Conservation (phyloP, 2,797 vertebrate species). For the Alauda arvensis region DNA sequence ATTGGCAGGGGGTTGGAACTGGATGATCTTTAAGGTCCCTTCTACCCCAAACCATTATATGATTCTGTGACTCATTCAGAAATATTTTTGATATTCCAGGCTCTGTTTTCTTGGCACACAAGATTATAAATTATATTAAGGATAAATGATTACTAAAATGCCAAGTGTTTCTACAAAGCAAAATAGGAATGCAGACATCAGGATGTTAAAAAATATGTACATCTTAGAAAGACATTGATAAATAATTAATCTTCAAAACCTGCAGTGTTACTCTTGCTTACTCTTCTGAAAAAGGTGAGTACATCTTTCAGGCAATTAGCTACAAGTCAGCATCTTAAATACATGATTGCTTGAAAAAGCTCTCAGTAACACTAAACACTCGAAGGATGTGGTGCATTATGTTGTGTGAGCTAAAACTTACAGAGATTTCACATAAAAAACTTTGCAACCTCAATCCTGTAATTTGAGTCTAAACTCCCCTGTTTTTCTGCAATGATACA, state of each 20-base stretch:
- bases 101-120: neutral
- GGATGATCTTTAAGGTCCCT: no score
- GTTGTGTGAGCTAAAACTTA: neutral
- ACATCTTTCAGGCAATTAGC: neutral
- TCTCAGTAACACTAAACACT: neutral
- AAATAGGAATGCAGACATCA: neutral
- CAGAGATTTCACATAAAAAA: neutral
- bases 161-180: neutral
- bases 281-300: neutral
- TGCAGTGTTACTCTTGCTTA: neutral
- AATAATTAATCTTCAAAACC: neutral
- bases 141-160: neutral
- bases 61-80: neutral
- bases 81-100: neutral
- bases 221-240: neutral
- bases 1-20: no score
- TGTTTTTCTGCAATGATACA: neutral
- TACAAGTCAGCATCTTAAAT: neutral
- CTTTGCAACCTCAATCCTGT: neutral
- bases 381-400: neutral
- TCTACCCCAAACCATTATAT: neutral
- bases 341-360: neutral
- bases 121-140: neutral
- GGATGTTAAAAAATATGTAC: neutral
- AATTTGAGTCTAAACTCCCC: neutral